Base-by-base conservation (phyloP, 2,888 invertebrate genomes). In the Tineola bisselliella region DNA sequence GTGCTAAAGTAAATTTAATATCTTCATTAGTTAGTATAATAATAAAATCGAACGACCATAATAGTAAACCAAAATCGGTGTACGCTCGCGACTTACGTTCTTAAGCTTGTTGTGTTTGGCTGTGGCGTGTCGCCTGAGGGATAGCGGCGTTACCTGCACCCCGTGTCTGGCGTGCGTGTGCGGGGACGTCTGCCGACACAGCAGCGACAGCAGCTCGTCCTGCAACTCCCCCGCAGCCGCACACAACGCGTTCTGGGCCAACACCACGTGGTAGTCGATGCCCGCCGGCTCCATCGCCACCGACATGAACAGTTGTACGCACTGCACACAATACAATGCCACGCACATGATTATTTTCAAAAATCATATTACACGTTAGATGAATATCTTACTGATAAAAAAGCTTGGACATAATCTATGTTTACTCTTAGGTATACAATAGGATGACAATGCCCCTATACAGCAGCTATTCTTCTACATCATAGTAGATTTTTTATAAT, bases 231-330 rank as follows among this genome's bases (percentile, higher is more conserved):
- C 90, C 77, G 93, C 92, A 70, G 95, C 95, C 63, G 98, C 88
- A 77, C 97, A 97, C 77, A 99, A 89, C 33, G 98, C 96, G 81
- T 97, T 97, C 90, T 98, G 98, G 13, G 98, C 98, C 63, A 99
- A 89, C 63, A 96, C 96, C 71, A 99, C 97, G 84, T 99, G 98
- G 86, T 98, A 97, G 88, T 99, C 98, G 69, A 98, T 95, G 73
- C 97, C 96, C 61, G 97, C 94, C 73, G 95, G 95, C 83, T 98
- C 97, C 67, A 99, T 94, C 54, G 95, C 93, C 65, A 98, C 97
- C 2, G 96, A 97, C 91, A 96, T 96, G 87, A 98, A 99, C 66
- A 98, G 90, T 76, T 98, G 96, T 67, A 96, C 94, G 79, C 97
- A 96, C 95, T 96, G 87, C 59, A 64, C 13, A 8, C 25, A 25